Conservation (phyloP, 2,797 vertebrate species). For the Ispidina lecontei region DNA sequence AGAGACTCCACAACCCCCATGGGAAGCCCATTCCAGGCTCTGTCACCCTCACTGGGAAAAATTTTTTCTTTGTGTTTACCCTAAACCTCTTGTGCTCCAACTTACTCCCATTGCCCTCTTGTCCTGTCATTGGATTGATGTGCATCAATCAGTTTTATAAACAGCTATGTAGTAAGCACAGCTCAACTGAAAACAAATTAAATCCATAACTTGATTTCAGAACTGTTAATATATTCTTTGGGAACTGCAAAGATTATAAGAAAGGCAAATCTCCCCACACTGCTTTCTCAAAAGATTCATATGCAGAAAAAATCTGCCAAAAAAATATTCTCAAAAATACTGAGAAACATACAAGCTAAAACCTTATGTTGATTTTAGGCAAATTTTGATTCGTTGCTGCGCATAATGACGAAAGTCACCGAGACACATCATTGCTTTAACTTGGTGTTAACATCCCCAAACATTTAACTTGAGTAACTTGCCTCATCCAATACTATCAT, state of each 20-base stretch:
- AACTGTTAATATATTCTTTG: neutral
- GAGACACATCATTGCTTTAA: neutral
- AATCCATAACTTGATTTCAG: neutral
- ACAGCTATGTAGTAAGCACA: neutral
- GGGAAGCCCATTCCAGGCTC: too few species aligned
- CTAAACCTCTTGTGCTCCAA: too few species aligned
- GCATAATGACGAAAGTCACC: neutral
- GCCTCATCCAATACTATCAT: slow-evolving; percentile 99
- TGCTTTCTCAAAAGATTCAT: neutral
- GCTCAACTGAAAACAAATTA: neutral
- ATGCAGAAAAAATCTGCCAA: neutral
- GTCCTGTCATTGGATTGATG: too few species aligned
- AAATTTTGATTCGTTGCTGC: neutral
- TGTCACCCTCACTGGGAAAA: too few species aligned
- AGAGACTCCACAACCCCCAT: too few species aligned
- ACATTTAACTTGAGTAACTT: slow-evolving; percentile 34
- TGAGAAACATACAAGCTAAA: neutral
- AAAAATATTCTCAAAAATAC: neutral
- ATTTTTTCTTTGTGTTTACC: too few species aligned
- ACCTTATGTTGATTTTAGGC: neutral
- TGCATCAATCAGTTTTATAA: neutral
- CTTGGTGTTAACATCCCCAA: neutral
- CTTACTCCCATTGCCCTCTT: too few species aligned
- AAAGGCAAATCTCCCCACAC: neutral
- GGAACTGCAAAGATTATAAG: neutral